A percentile compares a stretch with the other conserved stretches of the same genome.
Evolutionary conservation across 1,140 invertebrate genomes (phyloP).

Genomic region (Polyergus mexicanus): DNA sequence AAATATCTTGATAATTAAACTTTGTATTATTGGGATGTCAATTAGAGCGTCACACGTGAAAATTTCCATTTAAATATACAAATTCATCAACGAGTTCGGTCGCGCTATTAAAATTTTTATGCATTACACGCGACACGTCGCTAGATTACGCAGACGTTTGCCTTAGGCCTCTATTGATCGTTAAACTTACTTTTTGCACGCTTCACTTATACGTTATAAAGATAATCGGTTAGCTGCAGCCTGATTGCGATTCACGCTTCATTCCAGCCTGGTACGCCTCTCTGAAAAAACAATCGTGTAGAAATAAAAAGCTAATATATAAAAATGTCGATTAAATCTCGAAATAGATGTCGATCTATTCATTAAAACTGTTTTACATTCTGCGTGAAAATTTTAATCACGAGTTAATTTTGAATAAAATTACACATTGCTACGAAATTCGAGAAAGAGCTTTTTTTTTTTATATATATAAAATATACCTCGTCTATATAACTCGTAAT

Average conservation of each 20-base stretch:
- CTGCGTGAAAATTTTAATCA: slow-evolving; percentile 23
- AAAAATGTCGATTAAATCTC: neutral
- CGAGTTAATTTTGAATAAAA: slow-evolving; percentile 14
- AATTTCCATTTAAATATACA: slow-evolving; percentile 27
- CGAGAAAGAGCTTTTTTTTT: neutral
- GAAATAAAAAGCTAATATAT: neutral
- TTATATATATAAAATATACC: neutral
- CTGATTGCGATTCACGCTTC: slow-evolving; percentile 9
- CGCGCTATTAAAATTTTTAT: slow-evolving; percentile 23
- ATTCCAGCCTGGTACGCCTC: neutral
- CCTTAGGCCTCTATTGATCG: slow-evolving; percentile 36
- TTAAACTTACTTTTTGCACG: slow-evolving; percentile 21
- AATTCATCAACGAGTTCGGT: neutral
- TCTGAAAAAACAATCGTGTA: neutral
- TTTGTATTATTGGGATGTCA: neutral
- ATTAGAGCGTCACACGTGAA: neutral
- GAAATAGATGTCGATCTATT: neutral
- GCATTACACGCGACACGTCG: neutral
- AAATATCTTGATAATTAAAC: neutral
- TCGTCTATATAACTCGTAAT: slow-evolving; percentile 20
- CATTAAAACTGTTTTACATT: neutral
- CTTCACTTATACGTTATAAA: slow-evolving; percentile 6
- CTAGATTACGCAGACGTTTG: neutral
- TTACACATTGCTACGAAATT: slow-evolving; percentile 25
- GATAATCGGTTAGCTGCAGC: slow-evolving; percentile 31